Evolutionary conservation across 2,888 invertebrate species (phyloP).

Genomic region (Horisme vitalbata): DNA sequence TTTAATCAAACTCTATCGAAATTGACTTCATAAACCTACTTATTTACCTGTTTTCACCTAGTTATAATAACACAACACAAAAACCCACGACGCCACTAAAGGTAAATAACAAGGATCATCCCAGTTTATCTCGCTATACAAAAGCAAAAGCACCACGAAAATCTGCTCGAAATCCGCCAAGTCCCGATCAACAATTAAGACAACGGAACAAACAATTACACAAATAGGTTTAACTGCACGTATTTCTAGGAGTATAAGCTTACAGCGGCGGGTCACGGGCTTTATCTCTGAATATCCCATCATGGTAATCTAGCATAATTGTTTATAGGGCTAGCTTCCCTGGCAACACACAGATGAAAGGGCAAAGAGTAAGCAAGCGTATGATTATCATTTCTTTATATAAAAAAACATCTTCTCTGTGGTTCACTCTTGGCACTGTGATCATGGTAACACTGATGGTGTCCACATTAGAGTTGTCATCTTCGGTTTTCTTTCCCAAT

Average conservation of each 20-base stretch:
- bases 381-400: not conserved
- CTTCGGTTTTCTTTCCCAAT: too few species aligned
- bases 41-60: too few species aligned
- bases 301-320: constrained; percentile 53
- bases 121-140: constrained; percentile 14
- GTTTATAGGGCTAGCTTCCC: constrained; percentile 41
- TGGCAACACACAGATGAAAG: constrained; percentile 20
- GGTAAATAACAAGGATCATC: constrained; percentile 8
- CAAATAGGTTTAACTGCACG: constrained; percentile 24
- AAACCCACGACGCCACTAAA: too few species aligned
- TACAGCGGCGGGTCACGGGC: constrained; percentile 24
- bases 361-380: constrained; percentile 22
- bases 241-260: constrained; percentile 16
- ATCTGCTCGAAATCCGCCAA: constrained; percentile 10
- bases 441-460: too few species aligned
- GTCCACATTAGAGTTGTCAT: too few species aligned
- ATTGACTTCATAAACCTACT: too few species aligned
- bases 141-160: constrained; percentile 21
- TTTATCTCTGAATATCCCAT: constrained; percentile 43
- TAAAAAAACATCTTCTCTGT: not conserved
- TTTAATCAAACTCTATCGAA: too few species aligned
- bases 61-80: too few species aligned
- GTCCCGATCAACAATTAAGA: constrained; percentile 19
- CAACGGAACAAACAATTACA: constrained; percentile 24
- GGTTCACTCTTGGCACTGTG: too few species aligned